Percentiles rank a stretch among this genome's conserved stretches.
phyloP scores from a whole-genome alignment of 2,888 invertebrate genomes.

The Netelia melanura region DNA sequence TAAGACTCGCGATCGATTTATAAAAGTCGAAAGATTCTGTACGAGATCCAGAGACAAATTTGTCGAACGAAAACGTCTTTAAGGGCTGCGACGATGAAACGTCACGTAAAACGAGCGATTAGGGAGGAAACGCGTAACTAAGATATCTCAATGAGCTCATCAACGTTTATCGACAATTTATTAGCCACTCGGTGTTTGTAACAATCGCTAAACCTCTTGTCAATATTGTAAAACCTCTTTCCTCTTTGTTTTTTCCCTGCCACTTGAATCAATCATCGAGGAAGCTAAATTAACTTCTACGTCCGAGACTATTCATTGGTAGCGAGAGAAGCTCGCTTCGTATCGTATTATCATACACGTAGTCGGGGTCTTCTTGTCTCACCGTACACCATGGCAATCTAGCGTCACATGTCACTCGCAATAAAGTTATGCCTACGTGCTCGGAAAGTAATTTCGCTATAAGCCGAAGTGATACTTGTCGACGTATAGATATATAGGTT shows the following conservation, averaged over 20 bases:
- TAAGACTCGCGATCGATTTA: too few relatives aligned
- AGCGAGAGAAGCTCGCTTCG: constrained; percentile 11
- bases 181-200: constrained; percentile 47
- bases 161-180: constrained; percentile 56
- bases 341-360: constrained; percentile 16
- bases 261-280: constrained; percentile 30
- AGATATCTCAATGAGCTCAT: constrained; percentile 44
- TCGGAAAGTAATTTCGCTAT: constrained; percentile 62
- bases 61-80: background rate
- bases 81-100: constrained; percentile 26
- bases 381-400: constrained; percentile 54
- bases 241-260: background rate
- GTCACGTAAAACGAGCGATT: constrained; percentile 30
- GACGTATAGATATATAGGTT: constrained; percentile 17
- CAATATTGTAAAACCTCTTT: background rate
- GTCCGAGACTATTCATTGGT: background rate
- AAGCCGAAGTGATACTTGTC: constrained; percentile 50
- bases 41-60: too few relatives aligned
- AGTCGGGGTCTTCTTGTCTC: constrained; percentile 22
- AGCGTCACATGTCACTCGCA: constrained; percentile 67
- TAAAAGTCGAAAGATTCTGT: too few relatives aligned
- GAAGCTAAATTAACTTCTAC: constrained; percentile 5
- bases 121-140: constrained; percentile 31
- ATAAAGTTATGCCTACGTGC: constrained; percentile 69
- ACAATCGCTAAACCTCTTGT: constrained; percentile 34